These are phyloP conservation scores for Hypanus sabinus DNA, from an alignment of 2,113 vertebrate genomes.

Conservation along the genomic window DNA sequence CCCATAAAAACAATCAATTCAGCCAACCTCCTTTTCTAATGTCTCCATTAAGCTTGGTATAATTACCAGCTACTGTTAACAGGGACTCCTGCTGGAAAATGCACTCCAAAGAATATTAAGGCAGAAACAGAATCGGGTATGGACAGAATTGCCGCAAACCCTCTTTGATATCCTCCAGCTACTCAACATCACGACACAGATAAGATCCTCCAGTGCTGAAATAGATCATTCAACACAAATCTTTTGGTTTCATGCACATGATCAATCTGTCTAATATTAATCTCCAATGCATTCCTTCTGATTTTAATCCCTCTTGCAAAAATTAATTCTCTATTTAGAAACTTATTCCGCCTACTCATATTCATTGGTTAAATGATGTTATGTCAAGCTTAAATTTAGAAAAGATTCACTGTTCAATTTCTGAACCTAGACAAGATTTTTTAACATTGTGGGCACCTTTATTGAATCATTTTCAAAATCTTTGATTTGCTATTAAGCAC, in stretches of 20 bases:
- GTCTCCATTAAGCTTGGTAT: neutral
- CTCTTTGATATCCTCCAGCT: neutral
- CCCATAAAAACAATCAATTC: neutral
- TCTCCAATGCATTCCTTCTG: neutral
- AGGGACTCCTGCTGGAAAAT: neutral
- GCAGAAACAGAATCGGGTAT: neutral
- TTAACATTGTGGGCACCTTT: too few species aligned
- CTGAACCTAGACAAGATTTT: too few species aligned
- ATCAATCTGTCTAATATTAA: neutral
- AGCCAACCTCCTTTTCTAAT: neutral
- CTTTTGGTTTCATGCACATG: neutral
- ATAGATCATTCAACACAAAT: neutral
- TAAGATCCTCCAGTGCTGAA: neutral
- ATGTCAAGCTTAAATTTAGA: too few species aligned
- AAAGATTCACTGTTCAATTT: too few species aligned
- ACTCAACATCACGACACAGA: neutral
- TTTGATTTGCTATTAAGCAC: too few species aligned
- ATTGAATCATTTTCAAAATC: too few species aligned
- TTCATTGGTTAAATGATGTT: too few species aligned
- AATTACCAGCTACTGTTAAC: neutral
- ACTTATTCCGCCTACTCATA: too few species aligned
- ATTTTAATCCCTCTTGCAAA: neutral
- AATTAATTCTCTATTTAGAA: neutral
- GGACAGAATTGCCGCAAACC: too few species aligned
- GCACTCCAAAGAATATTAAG: neutral